Evolutionary conservation across 2,113 vertebrate genomes (phyloP).

Genomic region (Pseudonaja textilis): DNA sequence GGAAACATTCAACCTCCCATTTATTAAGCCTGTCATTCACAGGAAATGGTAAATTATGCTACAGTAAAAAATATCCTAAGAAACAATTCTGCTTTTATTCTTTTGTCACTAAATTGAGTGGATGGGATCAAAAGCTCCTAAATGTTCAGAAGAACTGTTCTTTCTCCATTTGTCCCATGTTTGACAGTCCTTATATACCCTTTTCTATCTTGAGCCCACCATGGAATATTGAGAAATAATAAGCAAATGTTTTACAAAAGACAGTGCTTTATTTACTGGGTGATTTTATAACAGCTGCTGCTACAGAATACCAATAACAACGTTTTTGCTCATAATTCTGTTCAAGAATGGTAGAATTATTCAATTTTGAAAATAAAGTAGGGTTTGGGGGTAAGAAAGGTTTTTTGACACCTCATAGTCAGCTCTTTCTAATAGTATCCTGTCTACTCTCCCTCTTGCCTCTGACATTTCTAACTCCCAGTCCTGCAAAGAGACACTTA

Average conservation of each 20-base stretch:
- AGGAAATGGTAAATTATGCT: neutral
- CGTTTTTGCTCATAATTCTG: neutral
- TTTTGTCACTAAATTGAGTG: neutral
- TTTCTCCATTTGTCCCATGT: neutral
- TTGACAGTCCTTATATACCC: neutral
- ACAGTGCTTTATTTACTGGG: neutral
- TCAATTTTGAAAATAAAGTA: neutral
- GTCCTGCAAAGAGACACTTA: neutral
- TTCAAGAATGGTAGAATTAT: neutral
- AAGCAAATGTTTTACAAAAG: neutral
- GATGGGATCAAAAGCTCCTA: neutral
- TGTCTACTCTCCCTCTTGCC: neutral
- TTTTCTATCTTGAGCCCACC: neutral
- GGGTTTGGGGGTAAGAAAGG: neutral
- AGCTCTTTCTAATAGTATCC: neutral
- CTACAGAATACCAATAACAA: neutral
- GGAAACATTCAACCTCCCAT: neutral
- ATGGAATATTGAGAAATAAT: neutral
- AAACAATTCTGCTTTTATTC: neutral
- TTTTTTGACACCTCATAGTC: neutral
- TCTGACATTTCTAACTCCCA: neutral
- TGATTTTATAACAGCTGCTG: neutral
- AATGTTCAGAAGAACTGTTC: neutral
- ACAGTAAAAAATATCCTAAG: neutral
- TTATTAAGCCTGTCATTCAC: neutral